A percentile compares a stretch with the other conserved stretches of the same genome.
phyloP scores from a whole-genome alignment of 2,797 vertebrate genomes.

The Acrossocheilus fasciatus region DNA sequence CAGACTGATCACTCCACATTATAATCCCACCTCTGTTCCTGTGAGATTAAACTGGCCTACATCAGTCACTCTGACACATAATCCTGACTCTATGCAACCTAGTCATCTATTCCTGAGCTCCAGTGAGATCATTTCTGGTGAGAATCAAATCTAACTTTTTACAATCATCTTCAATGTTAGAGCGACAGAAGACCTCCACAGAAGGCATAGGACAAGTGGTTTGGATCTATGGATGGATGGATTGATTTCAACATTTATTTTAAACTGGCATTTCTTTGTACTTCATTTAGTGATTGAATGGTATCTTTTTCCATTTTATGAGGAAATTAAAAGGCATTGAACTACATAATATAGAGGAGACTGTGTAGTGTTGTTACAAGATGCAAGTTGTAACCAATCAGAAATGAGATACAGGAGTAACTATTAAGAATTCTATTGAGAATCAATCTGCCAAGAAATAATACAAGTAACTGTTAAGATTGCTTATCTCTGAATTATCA shows the following conservation, averaged over 20 bases:
- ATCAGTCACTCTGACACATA: conserved; percentile 1
- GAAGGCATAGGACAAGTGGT: not conserved
- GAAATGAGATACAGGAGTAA: not conserved
- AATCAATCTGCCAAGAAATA: not conserved
- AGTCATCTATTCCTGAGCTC: not conserved
- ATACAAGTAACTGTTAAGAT: not conserved
- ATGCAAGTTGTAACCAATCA: not conserved
- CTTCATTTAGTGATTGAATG: not conserved
- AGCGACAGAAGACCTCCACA: not conserved
- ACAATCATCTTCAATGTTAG: not conserved
- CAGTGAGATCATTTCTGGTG: not conserved
- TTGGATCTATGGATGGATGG: not conserved
- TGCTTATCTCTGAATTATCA: not conserved
- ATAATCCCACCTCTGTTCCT: conserved; percentile 17
- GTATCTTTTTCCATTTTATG: not conserved
- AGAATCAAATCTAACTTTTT: not conserved
- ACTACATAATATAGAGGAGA: not conserved
- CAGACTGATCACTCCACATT: not conserved
- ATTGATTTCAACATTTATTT: conserved; percentile 8
- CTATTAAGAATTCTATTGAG: not conserved
- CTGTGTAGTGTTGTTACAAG: not conserved
- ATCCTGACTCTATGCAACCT: conserved; percentile 3
- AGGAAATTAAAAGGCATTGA: not conserved
- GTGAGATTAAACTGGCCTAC: conserved; percentile 23
- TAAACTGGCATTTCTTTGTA: not conserved